These are phyloP conservation scores for Hypomecis punctinalis DNA, from an alignment of 2,888 invertebrate genomes.

Conservation along the genomic window DNA sequence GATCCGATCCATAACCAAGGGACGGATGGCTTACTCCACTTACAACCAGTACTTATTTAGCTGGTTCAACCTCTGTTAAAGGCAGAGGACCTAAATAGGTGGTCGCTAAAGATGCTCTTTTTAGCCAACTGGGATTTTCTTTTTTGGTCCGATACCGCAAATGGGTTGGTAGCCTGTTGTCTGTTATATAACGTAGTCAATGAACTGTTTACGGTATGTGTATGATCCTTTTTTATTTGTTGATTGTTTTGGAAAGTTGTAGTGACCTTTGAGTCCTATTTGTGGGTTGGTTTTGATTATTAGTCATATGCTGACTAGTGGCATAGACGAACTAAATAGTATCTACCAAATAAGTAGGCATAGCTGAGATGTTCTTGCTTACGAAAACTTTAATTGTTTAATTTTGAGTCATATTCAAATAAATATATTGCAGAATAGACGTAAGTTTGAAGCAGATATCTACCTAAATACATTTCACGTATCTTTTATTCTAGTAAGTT, in stretches of 20 bases:
- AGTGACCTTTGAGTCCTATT: slow-evolving; percentile 30
- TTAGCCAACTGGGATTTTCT: slow-evolving; percentile 64
- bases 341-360: too few relatives aligned
- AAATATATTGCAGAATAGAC: too few relatives aligned
- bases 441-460: too few relatives aligned
- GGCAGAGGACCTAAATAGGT: slow-evolving; percentile 65
- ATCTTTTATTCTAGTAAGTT: too few relatives aligned
- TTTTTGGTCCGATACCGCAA: slow-evolving; percentile 66
- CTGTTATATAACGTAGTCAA: slow-evolving; percentile 57
- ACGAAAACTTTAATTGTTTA: too few relatives aligned
- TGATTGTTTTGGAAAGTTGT: slow-evolving; percentile 43
- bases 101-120: slow-evolving; percentile 67
- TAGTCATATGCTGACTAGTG: neutral
- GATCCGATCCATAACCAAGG: slow-evolving; percentile 73
- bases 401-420: too few relatives aligned
- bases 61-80: slow-evolving; percentile 56
- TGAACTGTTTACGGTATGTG: slow-evolving; percentile 34
- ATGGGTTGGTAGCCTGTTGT: slow-evolving; percentile 48
- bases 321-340: too few relatives aligned
- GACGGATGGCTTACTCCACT: slow-evolving; percentile 63
- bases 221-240: slow-evolving; percentile 40
- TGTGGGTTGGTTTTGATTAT: slow-evolving; percentile 10
- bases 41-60: slow-evolving; percentile 65
- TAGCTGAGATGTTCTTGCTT: too few relatives aligned
- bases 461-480: too few relatives aligned